These are phyloP conservation scores for Noctua janthina DNA, from an alignment of 2,888 invertebrate species.

Conservation along the genomic window DNA sequence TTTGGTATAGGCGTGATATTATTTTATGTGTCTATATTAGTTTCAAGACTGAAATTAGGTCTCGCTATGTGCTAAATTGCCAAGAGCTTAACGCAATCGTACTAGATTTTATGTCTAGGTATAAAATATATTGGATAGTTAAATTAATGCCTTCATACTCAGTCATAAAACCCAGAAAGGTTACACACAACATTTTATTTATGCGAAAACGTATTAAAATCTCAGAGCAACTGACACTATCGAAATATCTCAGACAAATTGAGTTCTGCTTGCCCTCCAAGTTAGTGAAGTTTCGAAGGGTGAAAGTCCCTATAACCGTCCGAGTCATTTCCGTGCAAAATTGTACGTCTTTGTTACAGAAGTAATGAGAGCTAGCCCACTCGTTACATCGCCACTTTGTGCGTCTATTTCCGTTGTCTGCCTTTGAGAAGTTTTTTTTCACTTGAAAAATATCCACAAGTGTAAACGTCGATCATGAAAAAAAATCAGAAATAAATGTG, in stretches of 20 bases:
- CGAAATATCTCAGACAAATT: conserved; percentile 34
- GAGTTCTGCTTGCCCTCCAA: conserved; percentile 25
- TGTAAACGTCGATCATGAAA: conserved; percentile 38
- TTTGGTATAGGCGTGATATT: neutral
- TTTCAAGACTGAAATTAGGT: conserved; percentile 2
- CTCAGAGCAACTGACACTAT: conserved; percentile 30
- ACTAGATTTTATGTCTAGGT: conserved; percentile 13
- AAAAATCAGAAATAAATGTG: too few species aligned
- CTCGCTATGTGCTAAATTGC: conserved; percentile 1
- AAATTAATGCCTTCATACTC: conserved; percentile 34
- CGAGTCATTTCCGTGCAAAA: conserved; percentile 60
- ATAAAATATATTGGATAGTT: conserved; percentile 31
- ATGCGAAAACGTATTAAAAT: conserved; percentile 45
- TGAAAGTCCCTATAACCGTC: conserved; percentile 30
- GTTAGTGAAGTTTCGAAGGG: conserved; percentile 46
- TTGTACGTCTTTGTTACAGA: conserved; percentile 63
- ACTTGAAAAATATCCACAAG: conserved; percentile 56
- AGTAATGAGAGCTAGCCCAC: conserved; percentile 67
- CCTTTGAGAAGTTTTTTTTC: conserved; percentile 58
- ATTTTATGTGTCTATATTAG: neutral
- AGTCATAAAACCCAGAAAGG: conserved; percentile 13
- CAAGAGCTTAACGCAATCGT: neutral
- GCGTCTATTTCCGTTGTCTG: conserved; percentile 67
- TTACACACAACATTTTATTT: conserved; percentile 28
- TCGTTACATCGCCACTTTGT: conserved; percentile 68